phyloP scores from a whole-genome alignment of 2,113 vertebrate genomes.

The Ascaphus truei region DNA sequence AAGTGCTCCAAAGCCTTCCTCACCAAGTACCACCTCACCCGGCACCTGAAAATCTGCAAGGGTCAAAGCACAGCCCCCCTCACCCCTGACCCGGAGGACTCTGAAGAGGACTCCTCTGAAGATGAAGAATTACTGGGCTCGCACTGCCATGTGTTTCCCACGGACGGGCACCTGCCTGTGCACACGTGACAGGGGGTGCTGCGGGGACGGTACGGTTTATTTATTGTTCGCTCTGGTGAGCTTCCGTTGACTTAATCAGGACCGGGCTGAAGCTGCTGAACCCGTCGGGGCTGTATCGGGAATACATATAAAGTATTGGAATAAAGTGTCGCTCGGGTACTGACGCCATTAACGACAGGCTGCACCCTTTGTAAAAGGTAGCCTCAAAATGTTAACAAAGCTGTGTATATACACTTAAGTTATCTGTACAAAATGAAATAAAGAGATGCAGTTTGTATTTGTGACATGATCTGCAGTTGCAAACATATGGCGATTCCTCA shows the following conservation, averaged over 20 bases:
- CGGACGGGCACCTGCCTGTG: not conserved
- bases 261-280: not conserved
- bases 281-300: too few species aligned
- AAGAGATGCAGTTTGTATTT: too few species aligned
- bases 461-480: too few species aligned
- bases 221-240: not conserved
- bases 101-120: slow-evolving; percentile 71
- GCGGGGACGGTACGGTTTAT: not conserved
- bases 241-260: not conserved
- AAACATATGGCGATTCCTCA: too few species aligned
- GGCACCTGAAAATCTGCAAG: slow-evolving; percentile 97
- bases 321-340: too few species aligned
- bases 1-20: slow-evolving; percentile 96
- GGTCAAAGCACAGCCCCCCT: slow-evolving; percentile 73
- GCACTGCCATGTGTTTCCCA: slow-evolving; percentile 25
- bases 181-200: slow-evolving; percentile 1
- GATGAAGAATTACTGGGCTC: slow-evolving; percentile 67
- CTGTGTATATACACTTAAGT: too few species aligned
- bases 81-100: slow-evolving; percentile 73
- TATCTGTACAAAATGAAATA: too few species aligned
- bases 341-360: too few species aligned
- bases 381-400: too few species aligned
- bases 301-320: too few species aligned
- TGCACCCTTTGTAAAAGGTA: too few species aligned
- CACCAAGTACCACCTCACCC: slow-evolving; percentile 95